phyloP scores from a whole-genome alignment of 2,113 vertebrate genomes.

The Scolopax mira region DNA sequence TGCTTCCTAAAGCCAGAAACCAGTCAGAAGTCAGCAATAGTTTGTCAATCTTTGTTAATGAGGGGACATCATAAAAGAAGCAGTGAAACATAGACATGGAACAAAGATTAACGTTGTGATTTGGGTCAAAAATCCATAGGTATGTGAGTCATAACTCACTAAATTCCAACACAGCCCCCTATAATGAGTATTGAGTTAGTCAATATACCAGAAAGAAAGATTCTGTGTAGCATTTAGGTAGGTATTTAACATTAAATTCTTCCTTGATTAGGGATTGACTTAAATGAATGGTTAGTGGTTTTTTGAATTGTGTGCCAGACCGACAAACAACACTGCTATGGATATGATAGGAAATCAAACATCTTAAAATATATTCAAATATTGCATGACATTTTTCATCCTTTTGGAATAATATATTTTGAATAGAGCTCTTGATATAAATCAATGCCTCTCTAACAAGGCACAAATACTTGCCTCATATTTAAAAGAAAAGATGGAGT shows the following conservation, averaged over 20 bases:
- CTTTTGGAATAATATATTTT: background rate
- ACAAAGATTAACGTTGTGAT: background rate
- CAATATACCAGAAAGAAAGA: background rate
- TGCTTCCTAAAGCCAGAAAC: background rate
- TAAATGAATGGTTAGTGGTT: background rate
- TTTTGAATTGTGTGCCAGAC: background rate
- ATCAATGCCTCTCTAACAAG: background rate
- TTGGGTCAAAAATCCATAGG: fast-evolving
- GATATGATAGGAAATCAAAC: background rate
- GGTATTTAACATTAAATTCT: background rate
- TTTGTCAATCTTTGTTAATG: background rate
- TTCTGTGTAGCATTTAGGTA: background rate
- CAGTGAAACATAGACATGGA: background rate
- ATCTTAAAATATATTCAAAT: background rate
- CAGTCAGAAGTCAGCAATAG: background rate
- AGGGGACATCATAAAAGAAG: background rate
- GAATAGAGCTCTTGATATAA: background rate
- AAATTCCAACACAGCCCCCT: background rate
- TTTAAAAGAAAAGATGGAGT: background rate
- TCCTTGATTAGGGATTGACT: background rate
- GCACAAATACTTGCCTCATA: background rate
- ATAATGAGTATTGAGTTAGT: background rate
- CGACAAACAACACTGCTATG: background rate
- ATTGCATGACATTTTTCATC: background rate
- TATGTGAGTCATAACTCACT: background rate